Evolutionary conservation across 2,888 invertebrate species (phyloP), one percentile per base, ranked within the genome.

Genomic region (Lasius platythorax): DNA sequence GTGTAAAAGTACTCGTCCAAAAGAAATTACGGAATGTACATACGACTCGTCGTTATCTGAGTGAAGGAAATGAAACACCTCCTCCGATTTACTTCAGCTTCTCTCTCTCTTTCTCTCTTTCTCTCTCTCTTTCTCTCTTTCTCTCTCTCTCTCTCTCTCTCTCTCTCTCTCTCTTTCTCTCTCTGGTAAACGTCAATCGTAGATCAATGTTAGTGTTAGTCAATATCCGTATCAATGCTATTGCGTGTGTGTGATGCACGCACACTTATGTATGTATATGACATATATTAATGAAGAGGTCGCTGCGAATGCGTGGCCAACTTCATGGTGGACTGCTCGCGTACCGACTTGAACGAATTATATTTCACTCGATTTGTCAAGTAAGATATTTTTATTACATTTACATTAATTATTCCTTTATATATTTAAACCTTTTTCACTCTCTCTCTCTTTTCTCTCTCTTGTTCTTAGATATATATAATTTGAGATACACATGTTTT

Each of bases 131-230:
- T n/a, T n/a, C n/a, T n/a, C n/a, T n/a, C 50, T 18, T 5, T 50
- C 46, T 15, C 6, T 18, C 18, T 50, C 1, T 50, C 50, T 46
- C 9, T 37, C 23, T 46, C n/a, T 53, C 50, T 15, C 0, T 43
- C 12, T 43, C 3, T 46, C 50, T 18, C 18, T 50, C 50, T 15
- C 6, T 18, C 18, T 50, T 1, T 50, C 50, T 46, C 9, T 50
- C 3, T 18, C 6, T 79, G 30, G 50, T 73, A 87, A 87, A 87
- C 86, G 88, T 90, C 92, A 90, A 90, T 85, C 73, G 72, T 64
- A 63, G 83, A 87, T 85, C 30, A 6, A 46, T 18, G 18, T 11
- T 11, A 46, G 23, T 23, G 23, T 23, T 23, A 46, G 2, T 50
- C 50, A 18, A 50, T 50, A 50, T 15, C 15, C 15, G 18, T 50